These are phyloP conservation scores for Lepidocyrtoides sp. DNA, from an alignment of 2,888 invertebrate species.

Conservation along the genomic window DNA sequence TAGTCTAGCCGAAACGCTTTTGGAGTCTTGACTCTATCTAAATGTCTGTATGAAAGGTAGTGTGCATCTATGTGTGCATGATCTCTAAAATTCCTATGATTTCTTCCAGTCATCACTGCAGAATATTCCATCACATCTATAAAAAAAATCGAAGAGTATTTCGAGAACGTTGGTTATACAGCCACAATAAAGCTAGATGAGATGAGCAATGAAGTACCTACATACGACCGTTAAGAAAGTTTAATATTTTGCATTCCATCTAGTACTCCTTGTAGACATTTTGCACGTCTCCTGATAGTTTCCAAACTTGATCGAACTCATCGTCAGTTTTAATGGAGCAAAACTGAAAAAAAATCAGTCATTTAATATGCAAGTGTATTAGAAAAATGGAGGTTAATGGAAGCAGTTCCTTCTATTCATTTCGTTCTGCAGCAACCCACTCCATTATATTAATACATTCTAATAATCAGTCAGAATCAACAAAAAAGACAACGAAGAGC, in stretches of 20 bases:
- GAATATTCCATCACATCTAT: too few relatives aligned
- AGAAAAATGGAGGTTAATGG: background rate
- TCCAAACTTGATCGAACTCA: background rate
- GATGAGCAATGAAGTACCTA: slow-evolving; percentile 47
- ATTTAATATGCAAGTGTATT: slow-evolving; percentile 2
- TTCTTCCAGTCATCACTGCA: too few relatives aligned
- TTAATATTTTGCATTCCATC: slow-evolving; percentile 20
- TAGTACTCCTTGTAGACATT: background rate
- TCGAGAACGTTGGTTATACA: too few relatives aligned
- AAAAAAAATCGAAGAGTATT: too few relatives aligned
- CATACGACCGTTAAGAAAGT: slow-evolving; percentile 49
- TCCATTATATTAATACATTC: background rate
- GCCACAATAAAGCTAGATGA: slow-evolving; percentile 56
- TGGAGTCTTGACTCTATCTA: too few relatives aligned
- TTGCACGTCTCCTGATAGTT: background rate
- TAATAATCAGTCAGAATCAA: background rate
- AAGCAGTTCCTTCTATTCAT: background rate
- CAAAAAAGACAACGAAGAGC: background rate
- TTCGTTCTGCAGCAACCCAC: background rate
- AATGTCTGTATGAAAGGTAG: too few relatives aligned
- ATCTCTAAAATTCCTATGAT: too few relatives aligned
- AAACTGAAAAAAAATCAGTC: background rate
- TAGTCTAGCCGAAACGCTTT: background rate
- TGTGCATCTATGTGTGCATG: too few relatives aligned
- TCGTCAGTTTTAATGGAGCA: background rate